phyloP scores from a whole-genome alignment of 2,113 vertebrate species.

The Balaeniceps rex region DNA sequence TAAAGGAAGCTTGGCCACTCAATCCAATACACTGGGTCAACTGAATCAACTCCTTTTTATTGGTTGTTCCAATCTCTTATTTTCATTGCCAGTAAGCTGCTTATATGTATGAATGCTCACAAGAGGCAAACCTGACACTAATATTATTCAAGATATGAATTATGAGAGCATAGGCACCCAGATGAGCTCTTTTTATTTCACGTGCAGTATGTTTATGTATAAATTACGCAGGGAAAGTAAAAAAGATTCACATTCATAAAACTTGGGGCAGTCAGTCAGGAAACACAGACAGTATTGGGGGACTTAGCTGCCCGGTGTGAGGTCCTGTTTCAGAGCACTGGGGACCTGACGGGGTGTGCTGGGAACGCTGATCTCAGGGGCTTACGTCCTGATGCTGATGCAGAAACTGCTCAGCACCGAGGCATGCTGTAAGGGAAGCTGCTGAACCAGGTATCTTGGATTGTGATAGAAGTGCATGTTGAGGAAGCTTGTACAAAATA shows the following conservation, averaged over 20 bases:
- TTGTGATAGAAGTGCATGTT: not conserved
- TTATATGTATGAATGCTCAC: not conserved
- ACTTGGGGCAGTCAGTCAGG: not conserved
- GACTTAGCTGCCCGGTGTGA: not conserved
- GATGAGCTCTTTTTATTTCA: not conserved
- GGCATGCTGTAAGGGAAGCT: not conserved
- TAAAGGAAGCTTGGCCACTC: not conserved
- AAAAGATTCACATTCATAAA: not conserved
- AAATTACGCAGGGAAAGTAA: not conserved
- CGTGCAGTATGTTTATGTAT: not conserved
- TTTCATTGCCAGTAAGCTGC: not conserved
- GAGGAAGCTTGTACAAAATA: not conserved
- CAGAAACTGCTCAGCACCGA: not conserved
- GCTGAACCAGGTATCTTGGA: not conserved
- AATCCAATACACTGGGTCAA: not conserved
- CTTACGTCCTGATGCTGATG: not conserved
- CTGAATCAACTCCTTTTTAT: not conserved
- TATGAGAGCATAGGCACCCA: not conserved
- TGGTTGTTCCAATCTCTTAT: not conserved
- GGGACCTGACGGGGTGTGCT: not conserved
- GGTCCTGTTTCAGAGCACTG: not conserved
- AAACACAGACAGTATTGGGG: not conserved
- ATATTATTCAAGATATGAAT: not conserved
- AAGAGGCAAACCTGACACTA: not conserved
- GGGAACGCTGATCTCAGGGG: accelerated